Evolutionary conservation across 2,113 vertebrate genomes (phyloP).

Genomic region (Felis chaus): DNA sequence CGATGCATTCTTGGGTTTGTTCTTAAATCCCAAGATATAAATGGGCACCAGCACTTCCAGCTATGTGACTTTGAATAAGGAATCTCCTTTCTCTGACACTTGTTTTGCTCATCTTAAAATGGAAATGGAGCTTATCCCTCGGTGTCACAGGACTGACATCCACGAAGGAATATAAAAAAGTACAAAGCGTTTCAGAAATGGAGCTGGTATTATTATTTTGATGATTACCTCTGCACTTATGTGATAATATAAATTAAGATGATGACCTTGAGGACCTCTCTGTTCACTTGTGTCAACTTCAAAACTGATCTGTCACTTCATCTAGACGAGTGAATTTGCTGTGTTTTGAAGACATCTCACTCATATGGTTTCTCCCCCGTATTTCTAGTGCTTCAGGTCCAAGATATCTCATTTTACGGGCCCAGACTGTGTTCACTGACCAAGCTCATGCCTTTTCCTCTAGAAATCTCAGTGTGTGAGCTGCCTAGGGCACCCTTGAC

Average conservation of each 20-base stretch:
- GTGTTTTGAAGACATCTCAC: neutral
- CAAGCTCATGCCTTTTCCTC: neutral
- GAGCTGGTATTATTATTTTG: neutral
- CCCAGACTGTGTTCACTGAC: neutral
- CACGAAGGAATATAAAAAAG: neutral
- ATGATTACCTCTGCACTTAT: neutral
- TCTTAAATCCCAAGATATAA: neutral
- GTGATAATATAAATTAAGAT: neutral
- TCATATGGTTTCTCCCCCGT: neutral
- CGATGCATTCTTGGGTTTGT: neutral
- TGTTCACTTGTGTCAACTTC: neutral
- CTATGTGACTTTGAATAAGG: neutral
- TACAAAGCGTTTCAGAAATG: neutral
- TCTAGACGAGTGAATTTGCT: neutral
- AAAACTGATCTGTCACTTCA: fast-evolving
- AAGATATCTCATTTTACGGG: neutral
- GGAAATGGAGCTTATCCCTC: neutral
- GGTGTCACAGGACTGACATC: neutral
- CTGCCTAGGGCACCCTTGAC: neutral
- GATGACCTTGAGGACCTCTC: neutral
- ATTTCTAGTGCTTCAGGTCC: neutral
- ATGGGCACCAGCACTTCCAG: neutral
- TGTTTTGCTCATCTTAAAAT: neutral
- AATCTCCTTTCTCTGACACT: neutral
- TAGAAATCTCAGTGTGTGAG: neutral